Percentiles rank a stretch among this genome's conserved stretches.
These are phyloP conservation scores for Notodonta ziczac DNA, from an alignment of 2,888 invertebrate species.

Conservation along the genomic window DNA sequence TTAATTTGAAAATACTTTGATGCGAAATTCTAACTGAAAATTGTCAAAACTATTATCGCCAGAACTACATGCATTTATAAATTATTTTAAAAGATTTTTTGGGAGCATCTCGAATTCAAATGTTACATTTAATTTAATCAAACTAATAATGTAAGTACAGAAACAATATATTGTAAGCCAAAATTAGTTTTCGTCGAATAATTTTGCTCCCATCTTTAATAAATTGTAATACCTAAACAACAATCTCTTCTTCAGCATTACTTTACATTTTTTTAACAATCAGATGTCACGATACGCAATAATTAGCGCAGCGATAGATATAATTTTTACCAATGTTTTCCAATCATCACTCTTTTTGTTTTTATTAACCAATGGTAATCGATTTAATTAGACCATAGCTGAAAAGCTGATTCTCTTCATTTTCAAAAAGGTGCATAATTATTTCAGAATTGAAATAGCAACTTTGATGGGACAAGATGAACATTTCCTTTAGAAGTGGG, in stretches of 20 bases:
- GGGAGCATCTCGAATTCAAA: constrained; percentile 28
- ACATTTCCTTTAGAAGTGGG: constrained; percentile 23
- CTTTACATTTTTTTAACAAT: constrained; percentile 20
- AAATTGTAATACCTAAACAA: constrained; percentile 18
- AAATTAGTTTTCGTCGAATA: constrained; percentile 32
- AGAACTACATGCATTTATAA: constrained; percentile 37
- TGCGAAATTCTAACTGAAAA: constrained; percentile 51
- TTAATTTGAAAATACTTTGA: constrained; percentile 77
- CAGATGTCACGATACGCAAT: constrained; percentile 15
- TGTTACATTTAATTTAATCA: constrained; percentile 18
- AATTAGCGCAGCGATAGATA: background rate
- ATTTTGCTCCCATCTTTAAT: constrained; percentile 17
- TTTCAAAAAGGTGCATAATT: constrained; percentile 29
- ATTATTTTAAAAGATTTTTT: constrained; percentile 19
- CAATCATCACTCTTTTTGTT: constrained; percentile 5
- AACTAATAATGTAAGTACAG: constrained; percentile 29
- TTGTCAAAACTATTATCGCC: constrained; percentile 43
- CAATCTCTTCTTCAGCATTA: constrained; percentile 22
- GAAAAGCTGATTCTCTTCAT: constrained; percentile 28
- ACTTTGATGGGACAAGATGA: constrained; percentile 16
- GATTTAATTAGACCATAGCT: constrained; percentile 33
- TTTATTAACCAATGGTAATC: constrained; percentile 24
- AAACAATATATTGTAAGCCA: constrained; percentile 39
- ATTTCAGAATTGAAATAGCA: constrained; percentile 27
- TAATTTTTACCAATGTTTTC: constrained; percentile 21